These are phyloP conservation scores for Neogobius melanostomus DNA, from an alignment of 2,113 vertebrate genomes.

Conservation along the genomic window DNA sequence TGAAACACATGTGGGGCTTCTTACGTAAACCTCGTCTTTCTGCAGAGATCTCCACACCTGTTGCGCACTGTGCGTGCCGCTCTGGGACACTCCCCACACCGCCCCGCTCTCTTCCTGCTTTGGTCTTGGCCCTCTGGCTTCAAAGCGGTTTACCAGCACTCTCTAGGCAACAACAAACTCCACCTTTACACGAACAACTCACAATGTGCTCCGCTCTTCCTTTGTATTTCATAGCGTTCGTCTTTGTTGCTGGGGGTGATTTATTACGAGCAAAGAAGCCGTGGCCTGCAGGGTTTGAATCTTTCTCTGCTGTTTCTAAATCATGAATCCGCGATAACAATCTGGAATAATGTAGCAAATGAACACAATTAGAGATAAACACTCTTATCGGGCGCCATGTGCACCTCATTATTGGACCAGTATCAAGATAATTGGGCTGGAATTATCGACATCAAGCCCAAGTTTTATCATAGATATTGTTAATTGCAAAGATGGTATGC, in stretches of 20 bases:
- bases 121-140: conserved; percentile 7
- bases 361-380: conserved; percentile 36
- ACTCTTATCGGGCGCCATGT: conserved; percentile 32
- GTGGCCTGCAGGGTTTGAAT: neutral
- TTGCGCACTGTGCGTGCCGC: conserved; percentile 3
- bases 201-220: neutral
- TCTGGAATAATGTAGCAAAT: conserved; percentile 25
- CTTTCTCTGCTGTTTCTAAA: conserved; percentile 6
- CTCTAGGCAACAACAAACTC: conserved; percentile 7
- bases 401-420: conserved; percentile 31
- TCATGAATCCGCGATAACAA: conserved; percentile 17
- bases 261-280: neutral
- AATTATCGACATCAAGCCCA: conserved; percentile 23
- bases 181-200: conserved; percentile 4
- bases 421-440: conserved; percentile 29
- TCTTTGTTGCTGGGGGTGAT: conserved; percentile 8
- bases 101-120: neutral
- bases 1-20: neutral
- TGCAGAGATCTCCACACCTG: neutral
- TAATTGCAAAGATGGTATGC: conserved; percentile 26
- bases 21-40: neutral
- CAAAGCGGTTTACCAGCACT: neutral
- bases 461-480: conserved; percentile 25
- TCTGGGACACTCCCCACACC: conserved; percentile 3
- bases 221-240: neutral